These are phyloP conservation scores for Agriopis aurantiaria DNA, from an alignment of 2,888 invertebrate genomes.

Conservation along the genomic window DNA sequence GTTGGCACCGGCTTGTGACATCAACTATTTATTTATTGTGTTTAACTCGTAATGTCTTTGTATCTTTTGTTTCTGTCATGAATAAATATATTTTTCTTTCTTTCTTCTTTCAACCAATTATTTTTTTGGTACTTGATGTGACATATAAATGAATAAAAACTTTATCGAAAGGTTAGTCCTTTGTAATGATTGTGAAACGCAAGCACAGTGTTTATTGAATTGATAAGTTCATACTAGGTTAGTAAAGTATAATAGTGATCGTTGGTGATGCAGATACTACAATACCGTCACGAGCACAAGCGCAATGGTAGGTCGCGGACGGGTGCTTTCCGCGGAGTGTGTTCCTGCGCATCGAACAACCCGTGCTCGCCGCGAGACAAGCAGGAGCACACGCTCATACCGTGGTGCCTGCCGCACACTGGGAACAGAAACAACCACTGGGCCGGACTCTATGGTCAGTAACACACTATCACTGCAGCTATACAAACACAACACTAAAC, in stretches of 20 bases:
- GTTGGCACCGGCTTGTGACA: no score
- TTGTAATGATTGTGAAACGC: no score
- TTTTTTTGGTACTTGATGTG: no score
- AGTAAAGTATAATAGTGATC: background rate
- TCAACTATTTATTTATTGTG: no score
- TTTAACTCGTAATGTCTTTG: no score
- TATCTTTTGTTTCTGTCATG: no score
- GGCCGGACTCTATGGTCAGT: constrained; percentile 92
- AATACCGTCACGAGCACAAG: constrained; percentile 79
- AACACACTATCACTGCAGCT: background rate
- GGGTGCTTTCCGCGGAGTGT: constrained; percentile 90
- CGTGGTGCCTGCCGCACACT: constrained; percentile 96
- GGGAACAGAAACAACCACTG: constrained; percentile 94
- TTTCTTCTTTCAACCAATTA: no score
- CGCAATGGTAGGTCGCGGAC: constrained; percentile 76
- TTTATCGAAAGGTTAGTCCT: no score
- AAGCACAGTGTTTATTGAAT: background rate
- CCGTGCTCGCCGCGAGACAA: constrained; percentile 90
- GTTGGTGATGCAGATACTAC: constrained; percentile 65
- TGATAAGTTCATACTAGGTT: background rate
- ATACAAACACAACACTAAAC: no score
- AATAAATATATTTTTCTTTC: no score
- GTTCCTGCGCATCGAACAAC: constrained; percentile 87
- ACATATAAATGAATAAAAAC: no score
- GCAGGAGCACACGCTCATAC: constrained; percentile 94